Evolutionary conservation across 2,797 vertebrate genomes (phyloP).

Genomic region (Tauraco hartlaubi): DNA sequence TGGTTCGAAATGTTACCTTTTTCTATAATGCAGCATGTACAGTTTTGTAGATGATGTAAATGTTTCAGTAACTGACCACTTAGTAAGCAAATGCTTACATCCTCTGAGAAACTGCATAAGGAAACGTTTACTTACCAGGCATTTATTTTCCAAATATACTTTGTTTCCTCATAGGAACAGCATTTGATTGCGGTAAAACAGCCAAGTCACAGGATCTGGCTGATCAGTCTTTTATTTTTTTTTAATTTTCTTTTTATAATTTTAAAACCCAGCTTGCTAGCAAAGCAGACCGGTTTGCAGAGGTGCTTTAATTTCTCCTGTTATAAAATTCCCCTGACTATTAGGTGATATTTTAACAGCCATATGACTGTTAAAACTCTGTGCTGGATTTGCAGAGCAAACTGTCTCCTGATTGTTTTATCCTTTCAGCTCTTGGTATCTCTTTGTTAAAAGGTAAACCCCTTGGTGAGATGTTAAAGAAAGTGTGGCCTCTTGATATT

Average conservation of each 20-base stretch:
- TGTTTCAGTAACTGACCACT: background rate
- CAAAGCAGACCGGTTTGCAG: background rate
- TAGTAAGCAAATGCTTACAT: background rate
- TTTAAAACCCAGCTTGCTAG: background rate
- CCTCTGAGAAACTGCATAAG: background rate
- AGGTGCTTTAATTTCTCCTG: constrained; percentile 10
- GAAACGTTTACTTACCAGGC: background rate
- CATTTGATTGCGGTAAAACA: background rate
- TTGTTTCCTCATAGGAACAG: background rate
- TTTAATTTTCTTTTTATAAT: background rate
- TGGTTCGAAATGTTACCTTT: background rate
- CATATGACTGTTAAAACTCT: background rate
- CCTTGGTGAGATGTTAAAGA: constrained; percentile 67
- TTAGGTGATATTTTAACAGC: constrained; percentile 45
- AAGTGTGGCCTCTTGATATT: constrained; percentile 76
- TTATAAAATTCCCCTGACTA: background rate
- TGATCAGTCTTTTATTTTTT: background rate
- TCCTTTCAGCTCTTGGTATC: constrained; percentile 41
- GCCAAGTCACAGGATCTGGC: background rate
- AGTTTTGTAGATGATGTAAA: background rate
- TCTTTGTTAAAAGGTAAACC: constrained; percentile 75
- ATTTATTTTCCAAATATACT: background rate
- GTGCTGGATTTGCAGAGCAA: constrained; percentile 56
- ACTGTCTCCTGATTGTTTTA: constrained; percentile 63
- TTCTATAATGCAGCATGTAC: background rate